Percentiles rank a stretch among this genome's conserved stretches.
phyloP scores from a whole-genome alignment of 1,140 invertebrate genomes.

The Neoseiulus cucumeris region DNA sequence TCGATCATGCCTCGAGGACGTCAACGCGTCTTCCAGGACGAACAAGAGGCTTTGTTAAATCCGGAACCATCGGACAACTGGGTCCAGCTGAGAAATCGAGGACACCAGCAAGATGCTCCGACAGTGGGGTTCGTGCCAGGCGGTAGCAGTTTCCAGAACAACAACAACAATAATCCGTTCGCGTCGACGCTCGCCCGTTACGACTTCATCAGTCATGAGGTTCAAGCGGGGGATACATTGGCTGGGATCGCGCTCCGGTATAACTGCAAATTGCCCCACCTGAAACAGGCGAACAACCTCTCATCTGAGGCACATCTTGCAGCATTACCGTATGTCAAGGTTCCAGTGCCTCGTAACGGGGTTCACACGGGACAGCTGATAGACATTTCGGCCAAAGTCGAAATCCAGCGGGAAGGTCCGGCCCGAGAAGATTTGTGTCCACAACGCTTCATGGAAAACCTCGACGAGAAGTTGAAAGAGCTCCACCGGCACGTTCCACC shows the following conservation, averaged over 20 bases:
- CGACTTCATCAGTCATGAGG: not conserved
- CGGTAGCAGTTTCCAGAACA: not conserved
- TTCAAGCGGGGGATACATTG: not conserved
- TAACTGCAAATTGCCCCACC: not conserved
- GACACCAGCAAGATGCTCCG: not conserved
- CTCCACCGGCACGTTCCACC: not conserved
- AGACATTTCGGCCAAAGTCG: constrained; percentile 2
- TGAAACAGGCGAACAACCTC: constrained; percentile 1
- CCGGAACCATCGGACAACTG: too few species aligned
- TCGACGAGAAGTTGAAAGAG: not conserved
- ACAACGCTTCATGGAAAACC: not conserved
- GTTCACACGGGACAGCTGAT: not conserved
- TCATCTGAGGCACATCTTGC: not conserved
- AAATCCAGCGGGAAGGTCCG: not conserved
- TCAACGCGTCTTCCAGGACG: too few species aligned
- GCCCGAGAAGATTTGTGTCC: not conserved
- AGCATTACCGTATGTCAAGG: not conserved
- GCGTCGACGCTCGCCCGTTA: not conserved
- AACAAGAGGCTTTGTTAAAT: too few species aligned
- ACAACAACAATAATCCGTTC: not conserved
- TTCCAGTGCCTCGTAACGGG: not conserved
- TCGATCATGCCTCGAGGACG: too few species aligned
- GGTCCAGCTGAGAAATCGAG: constrained; percentile 3
- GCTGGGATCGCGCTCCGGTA: constrained; percentile 1
- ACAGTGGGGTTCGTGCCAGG: not conserved